Evolutionary conservation across 2,888 invertebrate genomes (phyloP), one percentile per base, ranked within the genome.

Genomic region (Desoria tigrina): DNA sequence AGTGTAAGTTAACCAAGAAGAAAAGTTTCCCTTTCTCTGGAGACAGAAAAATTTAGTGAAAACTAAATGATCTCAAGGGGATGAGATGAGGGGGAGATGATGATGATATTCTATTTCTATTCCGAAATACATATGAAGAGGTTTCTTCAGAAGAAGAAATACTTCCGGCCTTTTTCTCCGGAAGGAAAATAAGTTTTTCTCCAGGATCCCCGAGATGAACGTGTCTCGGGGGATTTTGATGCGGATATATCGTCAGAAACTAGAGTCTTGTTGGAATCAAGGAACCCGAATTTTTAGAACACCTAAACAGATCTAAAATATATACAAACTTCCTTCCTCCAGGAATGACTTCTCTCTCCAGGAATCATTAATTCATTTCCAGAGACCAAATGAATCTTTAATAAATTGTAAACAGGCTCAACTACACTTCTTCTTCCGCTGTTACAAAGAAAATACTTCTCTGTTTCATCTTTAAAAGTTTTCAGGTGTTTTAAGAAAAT

Each of bases 11-110:
- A 32, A 32, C 32, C 32, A 32, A 11, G 32, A 32, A 32, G 32
- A 45, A 45, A 45, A 45, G 45, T 45, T 45, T 45, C 6, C 21
- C 16, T 45, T 45, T 6, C 56, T 57, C 56, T 7, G 23, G 56
- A 51, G 56, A 57, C 56, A 42, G 37, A 55, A 57, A 57, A 23
- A 23, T 57, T 57, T 37, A 23, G n/a, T 57, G 51, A 11, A 23
- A 57, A 57, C 42, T 57, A 57, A 57, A 57, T 57, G 56, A 57
- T 57, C 56, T 57, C 56, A 42, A 37, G 56, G 56, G 56, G 23
- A 37, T 57, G 28, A 42, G 37, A 11, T 39, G 42, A 55, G 32
- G 55, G 21, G 32, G 32, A 21, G 51, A 24, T 51, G 24, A n/a
- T 45, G 23, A 23, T 51, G 26, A 16, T 24, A 51, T 51, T 51